Conservation (phyloP, 2,888 invertebrate species). For the Coelopa pilipes region DNA sequence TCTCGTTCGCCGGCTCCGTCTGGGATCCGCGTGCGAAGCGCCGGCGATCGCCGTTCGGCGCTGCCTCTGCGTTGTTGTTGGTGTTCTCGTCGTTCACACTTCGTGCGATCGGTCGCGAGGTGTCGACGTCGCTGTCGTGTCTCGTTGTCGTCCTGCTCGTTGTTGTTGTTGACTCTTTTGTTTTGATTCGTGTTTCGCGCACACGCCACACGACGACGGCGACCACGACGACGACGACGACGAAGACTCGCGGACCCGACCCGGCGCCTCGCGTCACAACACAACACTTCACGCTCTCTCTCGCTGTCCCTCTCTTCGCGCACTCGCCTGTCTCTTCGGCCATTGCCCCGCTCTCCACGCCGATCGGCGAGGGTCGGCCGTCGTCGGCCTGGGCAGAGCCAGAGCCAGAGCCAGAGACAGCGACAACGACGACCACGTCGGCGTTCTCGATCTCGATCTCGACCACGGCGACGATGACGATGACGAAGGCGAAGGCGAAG, state of each 20-base stretch:
- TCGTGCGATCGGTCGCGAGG: constrained; percentile 3
- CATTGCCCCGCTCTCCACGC: neutral
- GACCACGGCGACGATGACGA: neutral
- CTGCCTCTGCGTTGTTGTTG: constrained; percentile 8
- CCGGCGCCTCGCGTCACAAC: neutral
- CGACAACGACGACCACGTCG: neutral
- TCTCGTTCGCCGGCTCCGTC: too few species aligned
- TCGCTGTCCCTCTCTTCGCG: neutral
- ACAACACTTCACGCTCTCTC: neutral
- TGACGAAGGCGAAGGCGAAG: constrained; percentile 11
- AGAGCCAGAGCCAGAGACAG: neutral
- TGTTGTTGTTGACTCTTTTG: constrained; percentile 44
- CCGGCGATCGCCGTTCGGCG: neutral
- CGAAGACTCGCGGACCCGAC: neutral
- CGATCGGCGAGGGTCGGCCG: constrained; percentile 1
- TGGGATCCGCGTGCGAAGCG: constrained; percentile 68
- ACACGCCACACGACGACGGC: constrained; percentile 31
- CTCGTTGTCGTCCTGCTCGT: neutral
- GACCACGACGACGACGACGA: too few species aligned
- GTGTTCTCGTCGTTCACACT: neutral
- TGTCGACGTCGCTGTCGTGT: neutral
- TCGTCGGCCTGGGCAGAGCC: neutral
- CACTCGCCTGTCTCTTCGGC: neutral
- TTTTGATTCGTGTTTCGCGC: constrained; percentile 57
- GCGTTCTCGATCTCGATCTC: too few species aligned